These are phyloP conservation scores for Xestia c-nigrum DNA, from an alignment of 2,888 invertebrate genomes.

Conservation along the genomic window DNA sequence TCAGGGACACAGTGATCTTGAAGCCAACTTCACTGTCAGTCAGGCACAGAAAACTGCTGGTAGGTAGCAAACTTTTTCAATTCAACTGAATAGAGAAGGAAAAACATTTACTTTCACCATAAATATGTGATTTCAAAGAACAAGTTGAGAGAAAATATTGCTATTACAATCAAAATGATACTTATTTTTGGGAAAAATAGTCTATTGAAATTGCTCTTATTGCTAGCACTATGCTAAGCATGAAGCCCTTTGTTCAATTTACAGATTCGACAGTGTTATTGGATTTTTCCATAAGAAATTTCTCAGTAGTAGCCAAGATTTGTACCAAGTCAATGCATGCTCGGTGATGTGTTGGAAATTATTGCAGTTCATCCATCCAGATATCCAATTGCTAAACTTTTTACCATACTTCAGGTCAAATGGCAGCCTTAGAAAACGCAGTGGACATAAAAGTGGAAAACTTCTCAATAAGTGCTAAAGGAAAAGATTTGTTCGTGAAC, in stretches of 20 bases:
- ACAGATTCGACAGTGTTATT: background rate
- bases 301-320: background rate
- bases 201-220: background rate
- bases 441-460: conserved; percentile 99
- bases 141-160: background rate
- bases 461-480: conserved; percentile 99
- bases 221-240: background rate
- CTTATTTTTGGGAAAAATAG: background rate
- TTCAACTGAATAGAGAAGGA: background rate
- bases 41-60: conserved; percentile 94
- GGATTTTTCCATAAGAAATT: background rate
- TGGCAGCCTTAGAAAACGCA: conserved; percentile 96
- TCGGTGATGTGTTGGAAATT: background rate
- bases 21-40: conserved; percentile 98
- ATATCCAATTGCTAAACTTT: background rate
- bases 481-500: conserved; percentile 99
- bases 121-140: background rate
- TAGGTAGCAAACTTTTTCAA: conserved; percentile 63
- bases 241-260: background rate
- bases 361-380: conserved; percentile 3
- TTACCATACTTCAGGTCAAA: conserved; percentile 88
- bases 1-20: conserved; percentile 96
- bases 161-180: background rate
- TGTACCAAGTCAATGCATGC: background rate
- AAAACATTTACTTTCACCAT: background rate